Conservation (phyloP, 2,797 vertebrate genomes). For the Clarias pachynema region DNA sequence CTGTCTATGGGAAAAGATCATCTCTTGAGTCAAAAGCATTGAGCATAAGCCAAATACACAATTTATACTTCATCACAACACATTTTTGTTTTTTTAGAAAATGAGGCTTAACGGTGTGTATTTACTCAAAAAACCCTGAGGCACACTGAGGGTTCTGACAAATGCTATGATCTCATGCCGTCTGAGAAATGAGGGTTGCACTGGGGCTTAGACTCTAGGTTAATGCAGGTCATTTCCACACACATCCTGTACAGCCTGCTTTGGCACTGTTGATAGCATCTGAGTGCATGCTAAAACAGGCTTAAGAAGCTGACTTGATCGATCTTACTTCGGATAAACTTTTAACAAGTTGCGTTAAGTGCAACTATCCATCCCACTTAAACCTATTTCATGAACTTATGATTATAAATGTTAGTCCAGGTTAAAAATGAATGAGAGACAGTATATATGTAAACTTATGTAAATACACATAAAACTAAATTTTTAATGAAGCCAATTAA, state of each 20-base stretch:
- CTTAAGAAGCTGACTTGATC: background rate
- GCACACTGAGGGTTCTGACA: conserved; percentile 17
- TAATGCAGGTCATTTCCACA: conserved; percentile 42
- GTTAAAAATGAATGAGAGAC: background rate
- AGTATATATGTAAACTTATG: background rate
- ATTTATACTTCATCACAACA: background rate
- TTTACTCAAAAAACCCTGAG: conserved; percentile 4
- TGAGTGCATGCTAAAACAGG: conserved; percentile 38
- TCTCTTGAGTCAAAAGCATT: background rate
- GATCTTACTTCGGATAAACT: conserved; percentile 9
- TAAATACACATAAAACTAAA: background rate
- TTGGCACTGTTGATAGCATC: conserved; percentile 18
- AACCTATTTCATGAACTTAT: background rate
- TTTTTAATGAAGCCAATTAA: background rate
- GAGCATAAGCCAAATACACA: conserved; percentile 10
- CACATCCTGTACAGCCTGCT: conserved; percentile 40
- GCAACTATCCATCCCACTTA: background rate
- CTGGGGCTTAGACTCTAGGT: conserved; percentile 34
- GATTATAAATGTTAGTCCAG: background rate
- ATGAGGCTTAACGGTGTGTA: background rate
- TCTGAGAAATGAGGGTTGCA: conserved; percentile 30
- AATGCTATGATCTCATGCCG: conserved; percentile 51
- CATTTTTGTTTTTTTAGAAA: background rate
- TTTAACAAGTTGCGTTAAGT: background rate
- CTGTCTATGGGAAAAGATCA: background rate